Conservation (phyloP, 2,113 vertebrate genomes). For the Agapornis roseicollis region DNA sequence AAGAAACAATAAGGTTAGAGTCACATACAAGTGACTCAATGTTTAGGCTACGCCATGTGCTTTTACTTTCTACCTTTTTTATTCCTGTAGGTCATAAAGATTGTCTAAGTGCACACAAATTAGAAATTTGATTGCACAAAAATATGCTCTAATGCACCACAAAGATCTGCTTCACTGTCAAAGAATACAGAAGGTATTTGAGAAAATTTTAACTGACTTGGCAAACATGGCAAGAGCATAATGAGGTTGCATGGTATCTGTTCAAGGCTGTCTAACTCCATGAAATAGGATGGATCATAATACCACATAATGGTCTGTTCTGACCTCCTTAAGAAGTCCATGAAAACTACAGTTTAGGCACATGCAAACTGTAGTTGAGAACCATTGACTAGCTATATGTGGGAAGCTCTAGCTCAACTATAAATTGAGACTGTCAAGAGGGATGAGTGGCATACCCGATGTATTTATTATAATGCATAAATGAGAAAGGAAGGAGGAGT, state of each 20-base stretch:
- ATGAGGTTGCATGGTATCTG: not conserved
- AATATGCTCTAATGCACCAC: not conserved
- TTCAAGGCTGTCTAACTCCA: not conserved
- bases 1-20: not conserved
- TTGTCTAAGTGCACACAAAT: not conserved
- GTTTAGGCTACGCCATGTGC: not conserved
- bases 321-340: not conserved
- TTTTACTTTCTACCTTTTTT: not conserved
- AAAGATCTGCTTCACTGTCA: not conserved
- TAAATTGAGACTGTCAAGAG: not conserved
- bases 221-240: not conserved
- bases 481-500: not conserved
- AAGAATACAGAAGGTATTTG: not conserved
- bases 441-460: not conserved
- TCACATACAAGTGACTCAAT: not conserved
- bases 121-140: not conserved
- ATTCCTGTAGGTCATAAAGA: not conserved
- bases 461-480: not conserved
- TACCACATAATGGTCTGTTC: not conserved
- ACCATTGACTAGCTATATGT: not conserved
- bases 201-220: not conserved
- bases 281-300: not conserved
- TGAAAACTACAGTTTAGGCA: not conserved
- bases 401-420: not conserved
- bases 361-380: not conserved